Evolutionary conservation across 2,888 invertebrate species (phyloP).

Genomic region (Tetheella fluctuosa): DNA sequence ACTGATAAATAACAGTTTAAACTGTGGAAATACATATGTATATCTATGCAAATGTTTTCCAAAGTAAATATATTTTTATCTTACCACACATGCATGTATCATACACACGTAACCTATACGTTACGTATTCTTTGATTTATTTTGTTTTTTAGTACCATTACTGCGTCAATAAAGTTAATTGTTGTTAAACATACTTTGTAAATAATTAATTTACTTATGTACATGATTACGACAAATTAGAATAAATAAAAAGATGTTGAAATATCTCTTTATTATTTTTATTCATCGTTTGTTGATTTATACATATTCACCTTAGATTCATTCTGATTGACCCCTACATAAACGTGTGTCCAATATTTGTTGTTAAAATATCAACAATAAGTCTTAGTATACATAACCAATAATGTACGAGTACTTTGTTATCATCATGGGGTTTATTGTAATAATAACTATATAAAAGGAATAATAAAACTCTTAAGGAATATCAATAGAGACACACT

Average conservation of each 20-base stretch:
- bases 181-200: conserved; percentile 47
- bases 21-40: conserved; percentile 33
- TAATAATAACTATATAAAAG: conserved; percentile 27
- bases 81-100: not conserved
- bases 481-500: conserved; percentile 47
- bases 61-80: conserved; percentile 4
- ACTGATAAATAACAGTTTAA: conserved; percentile 61
- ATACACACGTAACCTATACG: no score
- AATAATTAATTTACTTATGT: conserved; percentile 48
- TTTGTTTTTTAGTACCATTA: not conserved
- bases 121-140: not conserved
- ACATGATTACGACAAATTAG: conserved; percentile 54
- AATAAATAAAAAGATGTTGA: conserved; percentile 64
- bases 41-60: not conserved
- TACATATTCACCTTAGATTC: not conserved
- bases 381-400: not conserved
- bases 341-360: not conserved
- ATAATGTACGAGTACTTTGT: not conserved
- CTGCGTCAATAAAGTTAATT: conserved; percentile 34
- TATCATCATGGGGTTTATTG: not conserved
- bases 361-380: not conserved
- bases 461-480: conserved; percentile 45
- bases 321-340: not conserved
- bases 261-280: conserved; percentile 43
- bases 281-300: conserved; percentile 13